Conservation (phyloP, 2,113 vertebrate genomes). For the Chlorocebus sabaeus region DNA sequence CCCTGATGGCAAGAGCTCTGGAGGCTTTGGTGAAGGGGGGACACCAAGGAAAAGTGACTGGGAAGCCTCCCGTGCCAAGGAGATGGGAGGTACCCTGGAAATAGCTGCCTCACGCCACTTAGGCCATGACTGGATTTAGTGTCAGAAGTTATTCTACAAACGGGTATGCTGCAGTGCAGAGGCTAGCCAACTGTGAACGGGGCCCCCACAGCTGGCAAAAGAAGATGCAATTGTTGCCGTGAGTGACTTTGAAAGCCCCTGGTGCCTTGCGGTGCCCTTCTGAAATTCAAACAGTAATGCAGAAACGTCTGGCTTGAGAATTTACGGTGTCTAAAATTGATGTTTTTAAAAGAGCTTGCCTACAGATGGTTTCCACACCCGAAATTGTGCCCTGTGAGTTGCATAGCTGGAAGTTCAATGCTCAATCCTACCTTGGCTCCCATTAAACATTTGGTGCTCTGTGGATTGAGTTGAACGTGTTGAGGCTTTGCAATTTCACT, state of each 20-base stretch:
- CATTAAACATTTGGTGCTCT: neutral
- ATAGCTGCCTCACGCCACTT: neutral
- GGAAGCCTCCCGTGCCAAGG: neutral
- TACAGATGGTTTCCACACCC: neutral
- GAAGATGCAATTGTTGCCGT: neutral
- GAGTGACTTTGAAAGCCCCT: neutral
- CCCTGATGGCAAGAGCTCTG: no score
- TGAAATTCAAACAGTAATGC: neutral
- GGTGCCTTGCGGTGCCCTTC: neutral
- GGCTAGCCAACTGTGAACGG: neutral
- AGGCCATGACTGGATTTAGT: neutral
- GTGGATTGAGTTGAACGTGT: neutral
- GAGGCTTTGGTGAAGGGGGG: accelerated
- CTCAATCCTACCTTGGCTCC: neutral
- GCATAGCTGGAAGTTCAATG: neutral
- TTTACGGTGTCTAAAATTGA: neutral
- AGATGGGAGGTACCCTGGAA: neutral
- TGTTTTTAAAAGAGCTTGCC: neutral
- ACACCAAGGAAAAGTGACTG: accelerated
- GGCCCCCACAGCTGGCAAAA: neutral
- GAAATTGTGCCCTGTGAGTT: neutral
- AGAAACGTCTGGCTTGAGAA: neutral
- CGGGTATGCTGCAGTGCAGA: neutral
- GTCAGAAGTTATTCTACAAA: neutral
- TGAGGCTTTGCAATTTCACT: neutral